Conservation (phyloP, 2,888 invertebrate genomes). For the Folsomia manolachei region DNA sequence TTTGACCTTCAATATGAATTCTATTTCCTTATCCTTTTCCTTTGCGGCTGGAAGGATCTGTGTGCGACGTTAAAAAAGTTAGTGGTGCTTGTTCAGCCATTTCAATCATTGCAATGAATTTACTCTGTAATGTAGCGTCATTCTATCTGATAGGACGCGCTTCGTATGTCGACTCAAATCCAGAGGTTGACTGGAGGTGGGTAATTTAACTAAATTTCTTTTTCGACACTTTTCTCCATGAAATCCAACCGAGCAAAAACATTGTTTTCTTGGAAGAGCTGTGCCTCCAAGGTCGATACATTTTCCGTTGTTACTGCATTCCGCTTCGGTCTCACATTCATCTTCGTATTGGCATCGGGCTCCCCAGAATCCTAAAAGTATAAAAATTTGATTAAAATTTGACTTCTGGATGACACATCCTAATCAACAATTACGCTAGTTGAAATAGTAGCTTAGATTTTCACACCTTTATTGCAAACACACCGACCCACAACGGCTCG, state of each 20-base stretch:
- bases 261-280: constrained; percentile 75
- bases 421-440: too few species aligned
- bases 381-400: neutral
- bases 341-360: constrained; percentile 81
- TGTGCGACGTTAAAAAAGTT: too few species aligned
- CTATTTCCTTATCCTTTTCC: constrained; percentile 47
- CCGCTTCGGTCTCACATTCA: constrained; percentile 78
- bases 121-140: constrained; percentile 80
- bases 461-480: constrained; percentile 46
- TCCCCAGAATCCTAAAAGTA: constrained; percentile 62
- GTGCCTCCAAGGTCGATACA: constrained; percentile 80
- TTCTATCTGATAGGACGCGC: constrained; percentile 69
- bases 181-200: constrained; percentile 67
- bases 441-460: constrained; percentile 2
- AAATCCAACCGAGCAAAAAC: constrained; percentile 54
- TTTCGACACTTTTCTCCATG: constrained; percentile 51
- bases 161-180: constrained; percentile 61
- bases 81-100: too few species aligned
- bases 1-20: constrained; percentile 77
- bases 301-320: constrained; percentile 79
- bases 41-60: constrained; percentile 64
- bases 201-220: constrained; percentile 73
- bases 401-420: neutral
- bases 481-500: constrained; percentile 68
- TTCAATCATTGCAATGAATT: too few species aligned